phyloP scores from a whole-genome alignment of 2,113 vertebrate genomes.

The Seriola aureovittata region DNA sequence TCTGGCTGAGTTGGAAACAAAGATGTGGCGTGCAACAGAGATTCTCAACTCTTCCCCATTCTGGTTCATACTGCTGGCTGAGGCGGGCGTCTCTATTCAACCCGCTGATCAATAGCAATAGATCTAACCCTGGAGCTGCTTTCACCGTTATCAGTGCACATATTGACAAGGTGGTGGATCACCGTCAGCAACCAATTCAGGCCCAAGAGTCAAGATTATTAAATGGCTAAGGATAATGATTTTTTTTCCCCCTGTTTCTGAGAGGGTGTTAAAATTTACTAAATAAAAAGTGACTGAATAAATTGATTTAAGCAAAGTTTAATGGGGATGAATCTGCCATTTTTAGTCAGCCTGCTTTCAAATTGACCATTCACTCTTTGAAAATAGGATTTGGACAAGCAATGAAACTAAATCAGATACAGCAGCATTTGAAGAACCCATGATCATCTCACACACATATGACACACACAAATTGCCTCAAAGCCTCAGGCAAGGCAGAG shows the following conservation, averaged over 20 bases:
- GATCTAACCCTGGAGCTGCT: slow-evolving; percentile 62
- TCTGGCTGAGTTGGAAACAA: slow-evolving; percentile 17
- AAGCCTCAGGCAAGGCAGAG: slow-evolving; percentile 53
- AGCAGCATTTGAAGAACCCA: slow-evolving; percentile 24
- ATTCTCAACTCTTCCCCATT: background rate
- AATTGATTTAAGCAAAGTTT: slow-evolving; percentile 15
- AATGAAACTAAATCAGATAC: slow-evolving; percentile 19
- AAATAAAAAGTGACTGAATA: background rate
- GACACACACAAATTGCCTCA: slow-evolving; percentile 24
- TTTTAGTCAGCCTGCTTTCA: slow-evolving; percentile 22
- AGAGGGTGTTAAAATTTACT: background rate
- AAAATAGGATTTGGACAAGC: slow-evolving; percentile 30
- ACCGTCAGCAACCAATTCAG: slow-evolving; percentile 47
- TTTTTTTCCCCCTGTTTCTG: background rate
- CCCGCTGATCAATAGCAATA: slow-evolving; percentile 71
- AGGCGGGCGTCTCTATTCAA: slow-evolving; percentile 60
- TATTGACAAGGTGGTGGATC: slow-evolving; percentile 71
- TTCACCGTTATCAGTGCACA: slow-evolving; percentile 66
- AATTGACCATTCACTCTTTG: slow-evolving; percentile 15
- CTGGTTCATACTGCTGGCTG: slow-evolving; percentile 9
- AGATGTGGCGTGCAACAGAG: background rate
- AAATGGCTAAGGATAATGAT: slow-evolving; percentile 26
- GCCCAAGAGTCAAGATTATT: slow-evolving; percentile 47
- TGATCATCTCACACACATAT: background rate
- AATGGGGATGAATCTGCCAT: slow-evolving; percentile 1